phyloP scores from a whole-genome alignment of 2,113 vertebrate genomes.

The Cathartes aura region DNA sequence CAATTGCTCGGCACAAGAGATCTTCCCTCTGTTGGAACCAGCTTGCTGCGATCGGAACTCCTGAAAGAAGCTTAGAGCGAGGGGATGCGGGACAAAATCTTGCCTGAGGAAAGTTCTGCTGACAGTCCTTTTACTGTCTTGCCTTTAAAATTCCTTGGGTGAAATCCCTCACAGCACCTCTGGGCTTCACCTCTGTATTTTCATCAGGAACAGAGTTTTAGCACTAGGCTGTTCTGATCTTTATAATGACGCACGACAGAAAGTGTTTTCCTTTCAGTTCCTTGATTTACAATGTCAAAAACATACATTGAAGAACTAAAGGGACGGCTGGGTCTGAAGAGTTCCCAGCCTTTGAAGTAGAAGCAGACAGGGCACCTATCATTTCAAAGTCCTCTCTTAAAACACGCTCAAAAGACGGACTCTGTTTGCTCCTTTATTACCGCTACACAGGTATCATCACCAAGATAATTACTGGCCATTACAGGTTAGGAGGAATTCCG shows the following conservation, averaged over 20 bases:
- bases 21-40: neutral
- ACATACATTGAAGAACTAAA: neutral
- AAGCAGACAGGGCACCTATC: neutral
- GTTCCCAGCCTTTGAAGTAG: slow-evolving; percentile 42
- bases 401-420: neutral
- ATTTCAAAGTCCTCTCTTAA: slow-evolving; percentile 10
- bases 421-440: slow-evolving; percentile 11
- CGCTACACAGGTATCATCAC: slow-evolving; percentile 20
- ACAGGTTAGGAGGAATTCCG: slow-evolving; percentile 44
- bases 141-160: neutral
- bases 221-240: neutral
- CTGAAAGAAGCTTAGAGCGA: neutral
- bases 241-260: neutral
- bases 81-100: neutral
- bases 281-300: neutral
- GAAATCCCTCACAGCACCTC: neutral
- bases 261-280: neutral
- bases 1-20: neutral
- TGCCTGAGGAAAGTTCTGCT: neutral
- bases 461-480: slow-evolving; percentile 53
- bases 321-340: neutral
- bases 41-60: neutral
- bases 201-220: neutral
- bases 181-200: neutral
- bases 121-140: neutral